Conservation (phyloP, 64 coral and sea anemone species). For the Hydrozoanthus tunicans region DNA sequence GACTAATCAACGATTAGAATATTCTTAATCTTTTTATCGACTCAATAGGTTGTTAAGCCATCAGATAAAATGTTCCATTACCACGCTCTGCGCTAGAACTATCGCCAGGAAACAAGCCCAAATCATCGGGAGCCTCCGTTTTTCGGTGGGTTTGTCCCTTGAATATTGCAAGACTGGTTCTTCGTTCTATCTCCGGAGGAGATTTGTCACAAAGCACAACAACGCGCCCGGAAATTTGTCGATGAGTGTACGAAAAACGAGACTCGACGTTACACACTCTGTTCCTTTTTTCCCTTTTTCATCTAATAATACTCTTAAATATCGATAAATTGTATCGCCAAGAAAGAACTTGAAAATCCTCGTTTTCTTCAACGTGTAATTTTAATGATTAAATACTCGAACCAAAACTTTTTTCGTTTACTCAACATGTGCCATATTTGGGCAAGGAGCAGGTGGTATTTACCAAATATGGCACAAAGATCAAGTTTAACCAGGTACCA, state of each 20-base stretch:
- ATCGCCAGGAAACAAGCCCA: conserved; percentile 42
- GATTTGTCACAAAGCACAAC: background rate
- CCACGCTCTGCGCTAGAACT: conserved; percentile 36
- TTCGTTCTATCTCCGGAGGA: conserved; percentile 26
- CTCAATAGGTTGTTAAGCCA: background rate
- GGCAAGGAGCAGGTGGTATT: conserved; percentile 61
- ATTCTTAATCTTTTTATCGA: background rate
- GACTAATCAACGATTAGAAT: background rate
- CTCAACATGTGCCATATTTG: conserved; percentile 73
- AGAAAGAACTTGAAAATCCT: conserved; percentile 25
- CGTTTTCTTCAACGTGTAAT: conserved; percentile 69
- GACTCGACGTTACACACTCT: background rate
- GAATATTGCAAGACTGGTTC: background rate
- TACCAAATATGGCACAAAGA: conserved; percentile 68
- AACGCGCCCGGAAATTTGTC: background rate
- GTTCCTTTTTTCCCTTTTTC: conserved; percentile 6
- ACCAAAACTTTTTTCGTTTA: conserved; percentile 60
- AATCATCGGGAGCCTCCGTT: conserved; percentile 42
- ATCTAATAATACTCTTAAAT: conserved; percentile 37
- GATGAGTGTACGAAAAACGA: background rate
- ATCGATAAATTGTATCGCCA: conserved; percentile 11
- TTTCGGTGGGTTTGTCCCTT: background rate
- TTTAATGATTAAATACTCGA: conserved; percentile 91
- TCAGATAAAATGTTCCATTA: conserved; percentile 18
- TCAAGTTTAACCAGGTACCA: conserved; percentile 63